Percentiles rank a stretch among this genome's conserved stretches.
These are phyloP conservation scores for Leucophenga montana DNA, from an alignment of 2,888 invertebrate genomes.

Conservation along the genomic window DNA sequence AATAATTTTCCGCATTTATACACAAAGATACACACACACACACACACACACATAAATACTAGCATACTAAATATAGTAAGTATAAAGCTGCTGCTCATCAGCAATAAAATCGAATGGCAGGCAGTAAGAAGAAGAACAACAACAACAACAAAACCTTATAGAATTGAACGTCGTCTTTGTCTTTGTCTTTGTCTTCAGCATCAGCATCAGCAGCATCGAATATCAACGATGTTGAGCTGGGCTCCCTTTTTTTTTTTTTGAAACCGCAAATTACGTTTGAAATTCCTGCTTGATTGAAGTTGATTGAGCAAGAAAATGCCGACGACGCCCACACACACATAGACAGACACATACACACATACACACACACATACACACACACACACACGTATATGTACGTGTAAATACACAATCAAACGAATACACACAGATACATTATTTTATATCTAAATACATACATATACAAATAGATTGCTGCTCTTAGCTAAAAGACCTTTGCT, in stretches of 20 bases:
- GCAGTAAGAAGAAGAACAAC: no score
- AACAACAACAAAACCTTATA: constrained; percentile 38
- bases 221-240: constrained; percentile 30
- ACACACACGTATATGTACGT: constrained; percentile 10
- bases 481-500: constrained; percentile 5
- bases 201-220: constrained; percentile 30
- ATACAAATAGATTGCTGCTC: constrained; percentile 34
- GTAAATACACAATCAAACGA: not conserved
- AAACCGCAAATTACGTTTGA: constrained; percentile 62
- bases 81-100: not conserved
- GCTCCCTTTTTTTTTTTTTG: constrained; percentile 45
- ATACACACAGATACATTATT: constrained; percentile 14
- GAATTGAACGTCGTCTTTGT: constrained; percentile 52
- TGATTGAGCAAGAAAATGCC: constrained; percentile 67
- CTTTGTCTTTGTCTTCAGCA: constrained; percentile 36
- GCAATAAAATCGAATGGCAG: not conserved
- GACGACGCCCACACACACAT: constrained; percentile 52
- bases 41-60: no score
- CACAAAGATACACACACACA: constrained; percentile 41
- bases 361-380: not conserved
- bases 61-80: not conserved
- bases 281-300: constrained; percentile 65
- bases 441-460: constrained; percentile 29
- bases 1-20: constrained; percentile 65
- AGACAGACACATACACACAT: constrained; percentile 29